Base-by-base conservation (phyloP, 2,888 invertebrate species). In the Cheilosia scutellata region DNA sequence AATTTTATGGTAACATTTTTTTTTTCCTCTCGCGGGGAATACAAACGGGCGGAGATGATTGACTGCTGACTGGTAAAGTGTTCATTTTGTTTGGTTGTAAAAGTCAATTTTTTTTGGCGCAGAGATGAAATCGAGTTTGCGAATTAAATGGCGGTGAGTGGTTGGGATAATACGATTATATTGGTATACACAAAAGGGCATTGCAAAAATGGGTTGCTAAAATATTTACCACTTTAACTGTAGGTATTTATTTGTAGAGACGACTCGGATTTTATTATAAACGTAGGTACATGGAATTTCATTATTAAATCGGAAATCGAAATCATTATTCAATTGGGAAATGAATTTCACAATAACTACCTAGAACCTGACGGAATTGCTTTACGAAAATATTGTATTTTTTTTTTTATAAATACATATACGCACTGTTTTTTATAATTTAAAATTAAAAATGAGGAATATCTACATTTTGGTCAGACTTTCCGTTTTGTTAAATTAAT, bases 41-140 rank as follows among this genome's bases (percentile, higher is more conserved):
- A 62, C 27, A 44, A 70, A 53, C 20, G 11, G 5, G 51, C 25
- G 40, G 51, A 33, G 27, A 29, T 40, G 40, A 71, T 62, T 63
- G 71, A 57, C 57, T 71, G 51, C 9, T 49, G 49, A 13, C 27
- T 13, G 71, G 55, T 3, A 49, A 57, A 71, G 53, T 71, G 57
- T 78, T 71, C 63, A 63, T 44, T 63, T 63, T 63, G 70, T 58
- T 57, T 57, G 49, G 57, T 31, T 51, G 57, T 49, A 57, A 29
- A 60, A 60, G 66, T 66, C 27, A 27, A 40, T 55, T 33, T 31
- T 29, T 33, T 33, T 55, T 31, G 20, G 0, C n/a, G 11, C 7
- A 13, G 44, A 40, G 20, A 2, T 33, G 44, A 33, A 70, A 70
- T 47, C 44, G 33, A 25, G 27, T 70, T 70, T 58, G 57, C 33